Evolutionary conservation across 1,140 invertebrate genomes (phyloP).

Genomic region (Metopolophium dirhodum): DNA sequence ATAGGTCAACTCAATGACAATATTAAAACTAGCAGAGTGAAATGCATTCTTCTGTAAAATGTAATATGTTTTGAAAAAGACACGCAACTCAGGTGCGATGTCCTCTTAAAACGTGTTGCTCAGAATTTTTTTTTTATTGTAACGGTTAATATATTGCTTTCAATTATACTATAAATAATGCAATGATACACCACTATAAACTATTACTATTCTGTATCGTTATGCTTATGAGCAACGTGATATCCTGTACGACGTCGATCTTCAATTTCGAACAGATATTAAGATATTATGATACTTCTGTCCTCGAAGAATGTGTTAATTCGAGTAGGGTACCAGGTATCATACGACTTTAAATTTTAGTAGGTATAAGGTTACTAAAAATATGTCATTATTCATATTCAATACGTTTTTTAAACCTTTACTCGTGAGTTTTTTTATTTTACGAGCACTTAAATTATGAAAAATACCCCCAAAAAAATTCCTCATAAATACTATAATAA

Average conservation of each 20-base stretch:
- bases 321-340: background rate
- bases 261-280: background rate
- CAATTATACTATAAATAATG: background rate
- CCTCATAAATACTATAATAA: background rate
- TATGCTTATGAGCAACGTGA: background rate
- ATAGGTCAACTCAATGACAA: background rate
- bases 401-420: background rate
- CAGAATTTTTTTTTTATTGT: background rate
- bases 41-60: background rate
- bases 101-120: background rate
- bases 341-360: background rate
- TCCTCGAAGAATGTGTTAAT: background rate
- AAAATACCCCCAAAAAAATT: background rate
- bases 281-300: background rate
- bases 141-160: background rate
- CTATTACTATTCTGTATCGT: background rate
- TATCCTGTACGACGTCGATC: background rate
- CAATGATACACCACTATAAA: background rate
- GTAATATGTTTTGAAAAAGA: background rate
- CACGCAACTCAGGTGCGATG: no score
- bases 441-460: slow-evolving; percentile 16
- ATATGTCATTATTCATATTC: background rate
- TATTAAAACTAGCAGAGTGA: background rate
- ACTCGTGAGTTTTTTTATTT: background rate
- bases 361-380: background rate